Conservation (phyloP, 2,888 invertebrate species). For the Meteorus colon region DNA sequence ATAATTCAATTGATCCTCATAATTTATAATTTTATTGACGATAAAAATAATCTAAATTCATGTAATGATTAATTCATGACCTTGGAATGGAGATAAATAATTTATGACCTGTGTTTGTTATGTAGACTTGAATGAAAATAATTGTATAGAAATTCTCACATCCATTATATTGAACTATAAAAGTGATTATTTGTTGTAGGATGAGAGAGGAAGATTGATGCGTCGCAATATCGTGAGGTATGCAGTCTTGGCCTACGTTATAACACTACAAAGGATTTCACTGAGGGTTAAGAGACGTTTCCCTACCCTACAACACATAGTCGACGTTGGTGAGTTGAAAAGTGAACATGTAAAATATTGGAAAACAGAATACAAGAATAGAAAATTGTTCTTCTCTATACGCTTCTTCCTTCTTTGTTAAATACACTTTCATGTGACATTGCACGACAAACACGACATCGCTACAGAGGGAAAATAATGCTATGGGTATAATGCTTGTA, state of each 20-base stretch:
- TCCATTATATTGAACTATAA: background rate
- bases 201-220: constrained; percentile 91
- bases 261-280: constrained; percentile 90
- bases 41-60: constrained; percentile 5
- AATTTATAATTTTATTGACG: background rate
- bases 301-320: constrained; percentile 92
- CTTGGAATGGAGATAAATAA: too few species aligned
- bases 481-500: constrained; percentile 3
- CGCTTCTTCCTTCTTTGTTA: background rate
- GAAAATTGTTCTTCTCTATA: background rate
- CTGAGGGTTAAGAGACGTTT: constrained; percentile 90
- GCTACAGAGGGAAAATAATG: too few species aligned
- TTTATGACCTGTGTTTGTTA: too few species aligned
- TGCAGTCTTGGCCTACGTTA: constrained; percentile 90
- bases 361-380: background rate
- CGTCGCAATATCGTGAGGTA: constrained; percentile 92
- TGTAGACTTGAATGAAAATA: background rate
- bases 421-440: background rate
- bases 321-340: constrained; percentile 84
- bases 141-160: background rate
- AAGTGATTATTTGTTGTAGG: constrained; percentile 76
- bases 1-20: background rate
- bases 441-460: background rate
- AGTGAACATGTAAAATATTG: constrained; percentile 5
- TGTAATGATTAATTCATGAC: background rate